Percentiles rank a stretch among this genome's conserved stretches.
These are phyloP conservation scores for Saguinus imperator DNA, from an alignment of 2,113 vertebrate species.

Conservation along the genomic window DNA sequence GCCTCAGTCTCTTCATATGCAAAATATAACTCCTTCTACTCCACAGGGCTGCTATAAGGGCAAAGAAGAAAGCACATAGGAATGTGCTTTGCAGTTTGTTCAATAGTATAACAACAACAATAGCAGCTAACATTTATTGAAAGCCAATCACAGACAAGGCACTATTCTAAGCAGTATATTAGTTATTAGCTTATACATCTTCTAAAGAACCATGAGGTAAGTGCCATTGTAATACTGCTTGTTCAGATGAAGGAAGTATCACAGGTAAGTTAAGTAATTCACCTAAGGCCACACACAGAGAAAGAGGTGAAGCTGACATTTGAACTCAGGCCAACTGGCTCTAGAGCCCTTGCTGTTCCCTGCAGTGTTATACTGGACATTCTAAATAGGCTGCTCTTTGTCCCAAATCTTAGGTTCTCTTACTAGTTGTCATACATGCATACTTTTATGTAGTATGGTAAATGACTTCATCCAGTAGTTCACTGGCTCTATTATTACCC, in stretches of 20 bases:
- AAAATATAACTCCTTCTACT: neutral
- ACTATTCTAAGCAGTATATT: neutral
- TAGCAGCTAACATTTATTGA: neutral
- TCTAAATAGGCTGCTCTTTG: neutral
- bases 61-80: neutral
- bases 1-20: neutral
- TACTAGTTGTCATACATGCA: neutral
- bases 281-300: neutral
- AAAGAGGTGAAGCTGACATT: neutral
- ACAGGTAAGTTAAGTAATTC: neutral
- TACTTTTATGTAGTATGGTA: neutral
- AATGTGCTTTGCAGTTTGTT: neutral
- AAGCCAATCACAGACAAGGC: neutral
- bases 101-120: neutral
- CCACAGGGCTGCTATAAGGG: neutral
- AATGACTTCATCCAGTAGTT: neutral
- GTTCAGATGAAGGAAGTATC: conserved; percentile 18
- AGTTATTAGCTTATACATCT: neutral
- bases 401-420: neutral
- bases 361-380: rapidly evolving
- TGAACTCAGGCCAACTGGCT: neutral
- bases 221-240: neutral
- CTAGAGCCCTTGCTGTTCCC: neutral
- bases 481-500: neutral
- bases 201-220: neutral